These are phyloP conservation scores for Corvus moneduloides DNA, from an alignment of 2,113 vertebrate species.

Conservation along the genomic window DNA sequence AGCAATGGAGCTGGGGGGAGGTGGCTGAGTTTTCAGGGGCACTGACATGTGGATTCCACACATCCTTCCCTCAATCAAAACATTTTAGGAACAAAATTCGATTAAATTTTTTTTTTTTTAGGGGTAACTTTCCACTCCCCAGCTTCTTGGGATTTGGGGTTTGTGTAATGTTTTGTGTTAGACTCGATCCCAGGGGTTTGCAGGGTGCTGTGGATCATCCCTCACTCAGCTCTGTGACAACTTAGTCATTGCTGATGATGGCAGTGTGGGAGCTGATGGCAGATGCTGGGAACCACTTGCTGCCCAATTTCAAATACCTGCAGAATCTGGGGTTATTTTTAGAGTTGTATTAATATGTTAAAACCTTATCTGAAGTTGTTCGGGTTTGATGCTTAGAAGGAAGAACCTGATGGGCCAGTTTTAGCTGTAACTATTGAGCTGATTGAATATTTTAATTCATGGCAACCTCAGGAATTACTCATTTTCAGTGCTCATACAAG, in stretches of 20 bases:
- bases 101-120: neutral
- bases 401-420: neutral
- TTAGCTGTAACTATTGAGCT: neutral
- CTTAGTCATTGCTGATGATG: neutral
- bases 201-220: neutral
- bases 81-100: neutral
- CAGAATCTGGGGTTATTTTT: neutral
- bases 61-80: neutral
- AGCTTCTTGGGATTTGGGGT: neutral
- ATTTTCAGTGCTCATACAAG: neutral
- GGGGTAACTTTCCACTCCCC: neutral
- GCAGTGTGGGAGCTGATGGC: constrained; percentile 21
- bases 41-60: accelerated
- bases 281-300: neutral
- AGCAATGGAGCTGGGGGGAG: neutral
- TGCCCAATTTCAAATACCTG: neutral
- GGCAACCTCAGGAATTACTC: neutral
- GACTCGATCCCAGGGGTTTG: neutral
- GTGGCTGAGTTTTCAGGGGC: neutral
- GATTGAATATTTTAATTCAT: neutral
- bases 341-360: neutral
- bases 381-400: neutral
- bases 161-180: neutral
- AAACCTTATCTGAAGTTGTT: neutral
- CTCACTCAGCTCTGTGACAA: neutral